Base-by-base conservation (phyloP, 2,113 vertebrate genomes). In the Stigmatopora argus region DNA sequence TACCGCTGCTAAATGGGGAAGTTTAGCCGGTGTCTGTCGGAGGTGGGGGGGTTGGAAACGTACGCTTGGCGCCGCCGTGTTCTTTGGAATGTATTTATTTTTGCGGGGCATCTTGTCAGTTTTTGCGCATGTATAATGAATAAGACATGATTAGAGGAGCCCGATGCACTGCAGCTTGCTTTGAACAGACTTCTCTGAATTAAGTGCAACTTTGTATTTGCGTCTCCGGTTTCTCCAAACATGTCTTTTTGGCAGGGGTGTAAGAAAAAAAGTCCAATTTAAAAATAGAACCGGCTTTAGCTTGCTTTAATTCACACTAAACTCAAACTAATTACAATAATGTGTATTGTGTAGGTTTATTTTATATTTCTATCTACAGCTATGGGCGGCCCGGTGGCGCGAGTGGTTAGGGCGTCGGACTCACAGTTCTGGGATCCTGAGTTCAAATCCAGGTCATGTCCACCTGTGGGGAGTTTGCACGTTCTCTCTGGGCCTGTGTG, bases 151-250 rank as follows among this genome's bases (percentile, higher is more conserved):
- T 89, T 88, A 86, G 84, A 86, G 84, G 49, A 79, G 79, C 78
- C 65, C 85, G 67, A 78, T 85, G 71, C 80, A 59, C 59, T 65
- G 80, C 78, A 74, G 59, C 41, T n/a, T 83, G 83, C 90, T 89
- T 89, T 90, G 83, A 90, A 88, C 83, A 89, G 60, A 86, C 80
- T 86, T 72, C 74, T 86, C 82, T 78, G 82, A 86, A 85, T 88
- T 83, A 82, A 86, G 74, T 79, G 79, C 75, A 85, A 86, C 76
- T 79, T 86, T 70, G 60, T 77, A 80, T 85, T 82, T 83, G 79
- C 71, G 76, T 83, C 72, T 64, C 75, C 60, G 26, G 59, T n/a
- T 48, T 79, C 77, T 78, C 41, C 47, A 71, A 77, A 72, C 44
- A 67, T 15, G 41, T 44, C 23, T 41, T 31, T 65, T 59, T 62